A percentile compares a stretch with the other conserved stretches of the same genome.
These are phyloP conservation scores for Ellobius talpinus DNA, from an alignment of 2,113 vertebrate species.

Conservation along the genomic window DNA sequence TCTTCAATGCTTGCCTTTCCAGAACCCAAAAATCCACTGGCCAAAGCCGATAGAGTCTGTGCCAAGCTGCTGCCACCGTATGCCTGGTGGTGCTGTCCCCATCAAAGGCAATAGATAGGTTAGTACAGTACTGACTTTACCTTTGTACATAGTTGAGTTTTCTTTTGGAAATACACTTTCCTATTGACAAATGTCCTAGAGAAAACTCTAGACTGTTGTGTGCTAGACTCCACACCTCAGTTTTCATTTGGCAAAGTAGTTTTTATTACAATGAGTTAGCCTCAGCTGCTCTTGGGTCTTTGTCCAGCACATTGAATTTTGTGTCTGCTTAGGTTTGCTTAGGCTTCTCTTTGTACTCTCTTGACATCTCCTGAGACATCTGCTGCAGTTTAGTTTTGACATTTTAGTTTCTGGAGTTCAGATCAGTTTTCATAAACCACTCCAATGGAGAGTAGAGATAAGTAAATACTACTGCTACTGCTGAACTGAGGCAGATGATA, in stretches of 20 bases:
- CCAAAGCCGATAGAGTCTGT: fast-evolving
- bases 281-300: background rate
- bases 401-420: background rate
- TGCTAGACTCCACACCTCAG: background rate
- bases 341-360: background rate
- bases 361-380: background rate
- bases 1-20: background rate
- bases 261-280: background rate
- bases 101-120: background rate
- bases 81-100: fast-evolving
- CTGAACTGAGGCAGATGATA: background rate
- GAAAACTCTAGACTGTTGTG: background rate
- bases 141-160: background rate
- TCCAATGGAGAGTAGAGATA: background rate
- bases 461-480: background rate
- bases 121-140: background rate
- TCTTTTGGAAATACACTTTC: conserved; percentile 23
- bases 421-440: background rate
- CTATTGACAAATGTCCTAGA: background rate
- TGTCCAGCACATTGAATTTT: background rate
- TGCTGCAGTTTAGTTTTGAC: background rate
- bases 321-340: background rate
- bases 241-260: background rate
- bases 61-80: background rate
- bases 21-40: background rate